Conservation (phyloP, 1,140 invertebrate species). For the Coenobita brevimanus region DNA sequence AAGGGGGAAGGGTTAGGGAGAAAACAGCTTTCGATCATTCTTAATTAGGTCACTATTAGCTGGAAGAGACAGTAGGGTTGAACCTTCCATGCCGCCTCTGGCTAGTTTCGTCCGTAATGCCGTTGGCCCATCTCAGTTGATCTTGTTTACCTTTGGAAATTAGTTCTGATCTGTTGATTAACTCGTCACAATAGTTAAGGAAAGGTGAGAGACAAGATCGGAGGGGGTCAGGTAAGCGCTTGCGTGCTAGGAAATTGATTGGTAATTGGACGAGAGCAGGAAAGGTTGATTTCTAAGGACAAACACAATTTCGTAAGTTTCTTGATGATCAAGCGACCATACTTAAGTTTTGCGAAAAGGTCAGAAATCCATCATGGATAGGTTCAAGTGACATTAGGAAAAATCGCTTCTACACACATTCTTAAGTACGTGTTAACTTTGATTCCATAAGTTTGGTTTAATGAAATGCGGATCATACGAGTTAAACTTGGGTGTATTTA, state of each 20-base stretch:
- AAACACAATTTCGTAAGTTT: too few species aligned
- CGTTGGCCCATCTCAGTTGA: background rate
- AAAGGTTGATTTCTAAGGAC: too few species aligned
- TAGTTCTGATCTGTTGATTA: slow-evolving; percentile 37
- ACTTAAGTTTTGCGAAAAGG: too few species aligned
- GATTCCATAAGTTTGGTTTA: too few species aligned
- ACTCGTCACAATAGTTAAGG: slow-evolving; percentile 34
- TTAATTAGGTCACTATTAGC: slow-evolving; percentile 29
- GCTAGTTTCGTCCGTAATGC: background rate
- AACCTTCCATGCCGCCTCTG: background rate
- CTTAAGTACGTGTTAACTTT: too few species aligned
- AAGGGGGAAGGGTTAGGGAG: background rate
- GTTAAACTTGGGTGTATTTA: too few species aligned
- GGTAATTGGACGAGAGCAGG: too few species aligned
- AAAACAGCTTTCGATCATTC: slow-evolving; percentile 20
- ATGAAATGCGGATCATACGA: too few species aligned
- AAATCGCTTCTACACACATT: too few species aligned
- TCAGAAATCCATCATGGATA: too few species aligned
- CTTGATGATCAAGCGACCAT: too few species aligned
- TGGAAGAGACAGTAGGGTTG: background rate
- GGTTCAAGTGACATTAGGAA: too few species aligned
- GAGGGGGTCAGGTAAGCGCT: background rate
- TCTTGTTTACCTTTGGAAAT: slow-evolving; percentile 38
- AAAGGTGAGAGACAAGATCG: slow-evolving; percentile 8
- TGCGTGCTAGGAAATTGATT: background rate